phyloP scores from a whole-genome alignment of 1,140 invertebrate genomes.

The Choristoneura fumiferana region DNA sequence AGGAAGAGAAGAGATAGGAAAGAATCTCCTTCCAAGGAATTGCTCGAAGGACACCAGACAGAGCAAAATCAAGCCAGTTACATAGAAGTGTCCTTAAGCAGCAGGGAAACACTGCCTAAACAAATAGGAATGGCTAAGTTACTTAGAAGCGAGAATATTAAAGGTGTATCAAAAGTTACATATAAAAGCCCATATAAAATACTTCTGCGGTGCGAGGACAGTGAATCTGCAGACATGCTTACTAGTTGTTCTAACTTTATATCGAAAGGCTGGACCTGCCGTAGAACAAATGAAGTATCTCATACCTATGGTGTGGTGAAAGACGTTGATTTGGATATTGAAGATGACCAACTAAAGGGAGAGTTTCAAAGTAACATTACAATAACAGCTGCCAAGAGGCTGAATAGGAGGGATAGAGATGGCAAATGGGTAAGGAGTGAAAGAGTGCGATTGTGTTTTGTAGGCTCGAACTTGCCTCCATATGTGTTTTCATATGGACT shows the following conservation, averaged over 20 bases:
- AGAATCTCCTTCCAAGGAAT: too few relatives aligned
- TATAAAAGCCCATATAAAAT: too few relatives aligned
- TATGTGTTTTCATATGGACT: conserved; percentile 30
- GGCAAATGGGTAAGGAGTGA: conserved; percentile 30
- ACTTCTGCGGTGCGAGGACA: neutral
- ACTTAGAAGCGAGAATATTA: neutral
- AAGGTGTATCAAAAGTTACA: too few relatives aligned
- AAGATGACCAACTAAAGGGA: conserved; percentile 27
- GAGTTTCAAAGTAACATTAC: conserved; percentile 20
- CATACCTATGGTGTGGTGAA: conserved; percentile 28
- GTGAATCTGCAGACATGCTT: neutral
- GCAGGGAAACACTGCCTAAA: too few relatives aligned
- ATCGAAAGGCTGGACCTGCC: conserved; percentile 10
- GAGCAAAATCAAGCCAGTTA: too few relatives aligned
- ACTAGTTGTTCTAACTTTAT: neutral
- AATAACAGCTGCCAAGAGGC: conserved; percentile 27
- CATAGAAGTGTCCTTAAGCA: too few relatives aligned
- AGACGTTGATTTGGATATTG: conserved; percentile 28
- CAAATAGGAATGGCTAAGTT: neutral
- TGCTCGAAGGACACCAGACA: too few relatives aligned
- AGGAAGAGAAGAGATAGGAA: too few relatives aligned
- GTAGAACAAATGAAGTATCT: conserved; percentile 20
- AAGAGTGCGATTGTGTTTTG: conserved; percentile 31
- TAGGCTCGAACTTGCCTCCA: conserved; percentile 26
- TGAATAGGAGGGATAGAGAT: conserved; percentile 25